Evolutionary conservation across 2,888 invertebrate genomes (phyloP).

Genomic region (Athalia rosae): DNA sequence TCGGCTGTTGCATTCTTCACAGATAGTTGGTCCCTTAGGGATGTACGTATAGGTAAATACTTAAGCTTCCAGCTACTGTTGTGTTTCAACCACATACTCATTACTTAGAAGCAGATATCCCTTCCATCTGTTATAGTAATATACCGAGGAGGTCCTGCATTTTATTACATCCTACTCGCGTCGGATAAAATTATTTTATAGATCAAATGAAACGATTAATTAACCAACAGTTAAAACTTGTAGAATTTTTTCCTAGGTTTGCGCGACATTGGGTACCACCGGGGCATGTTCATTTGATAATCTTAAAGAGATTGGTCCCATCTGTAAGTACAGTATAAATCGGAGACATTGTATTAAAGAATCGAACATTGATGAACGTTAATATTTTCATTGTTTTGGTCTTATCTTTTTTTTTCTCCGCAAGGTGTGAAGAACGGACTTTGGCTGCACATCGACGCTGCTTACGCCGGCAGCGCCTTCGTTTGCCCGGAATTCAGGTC

Average conservation of each 20-base stretch:
- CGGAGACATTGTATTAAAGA: not conserved
- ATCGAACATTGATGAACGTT: constrained; percentile 32
- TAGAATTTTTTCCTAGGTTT: constrained; percentile 79
- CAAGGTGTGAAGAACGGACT: constrained; percentile 85
- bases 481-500: constrained; percentile 96
- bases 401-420: constrained; percentile 25
- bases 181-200: not conserved
- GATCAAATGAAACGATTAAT: not conserved
- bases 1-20: constrained; percentile 35
- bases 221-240: not conserved
- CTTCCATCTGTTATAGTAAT: constrained; percentile 1
- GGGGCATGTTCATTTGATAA: constrained; percentile 98
- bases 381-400: not conserved
- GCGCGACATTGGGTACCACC: constrained; percentile 96
- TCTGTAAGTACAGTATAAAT: constrained; percentile 76
- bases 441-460: constrained; percentile 98
- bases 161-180: not conserved
- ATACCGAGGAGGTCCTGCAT: not conserved
- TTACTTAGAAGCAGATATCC: constrained; percentile 13
- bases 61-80: constrained; percentile 26
- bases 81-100: constrained; percentile 25
- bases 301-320: constrained; percentile 78
- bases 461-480: constrained; percentile 97
- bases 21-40: constrained; percentile 42
- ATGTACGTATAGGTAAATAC: constrained; percentile 8